These are phyloP conservation scores for Lepisosteus oculatus DNA, from an alignment of 2,113 vertebrate genomes.

Conservation along the genomic window DNA sequence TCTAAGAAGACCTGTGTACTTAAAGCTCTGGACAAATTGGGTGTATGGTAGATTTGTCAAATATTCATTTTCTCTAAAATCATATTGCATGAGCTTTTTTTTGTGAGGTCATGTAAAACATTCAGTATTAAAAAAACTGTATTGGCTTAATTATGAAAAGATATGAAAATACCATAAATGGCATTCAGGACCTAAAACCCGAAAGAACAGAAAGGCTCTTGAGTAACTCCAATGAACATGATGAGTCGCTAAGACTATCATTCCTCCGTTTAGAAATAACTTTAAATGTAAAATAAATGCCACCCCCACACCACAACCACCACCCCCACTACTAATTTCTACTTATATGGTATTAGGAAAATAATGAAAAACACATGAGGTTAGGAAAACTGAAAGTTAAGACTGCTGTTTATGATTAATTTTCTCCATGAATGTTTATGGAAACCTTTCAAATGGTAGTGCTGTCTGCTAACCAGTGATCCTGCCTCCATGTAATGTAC, in stretches of 20 bases:
- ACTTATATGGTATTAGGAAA: constrained; percentile 21
- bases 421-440: constrained; percentile 20
- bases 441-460: constrained; percentile 15
- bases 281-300: not conserved
- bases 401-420: constrained; percentile 26
- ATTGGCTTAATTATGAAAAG: not conserved
- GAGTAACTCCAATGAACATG: too few relatives aligned
- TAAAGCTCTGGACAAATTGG: too few relatives aligned
- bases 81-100: too few relatives aligned
- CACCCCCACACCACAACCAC: not conserved
- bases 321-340: constrained; percentile 12
- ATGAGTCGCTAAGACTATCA: not conserved
- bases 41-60: too few relatives aligned
- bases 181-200: not conserved
- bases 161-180: not conserved
- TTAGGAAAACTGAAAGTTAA: not conserved
- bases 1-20: too few relatives aligned
- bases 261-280: not conserved
- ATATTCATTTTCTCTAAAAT: too few relatives aligned
- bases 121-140: not conserved
- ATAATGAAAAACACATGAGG: constrained; percentile 12
- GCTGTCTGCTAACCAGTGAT: not conserved
- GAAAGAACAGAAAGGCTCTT: too few relatives aligned
- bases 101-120: not conserved
- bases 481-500: constrained; percentile 48